These are phyloP conservation scores for Aradophagus sp. DNA, from an alignment of 1,140 invertebrate species.

Conservation along the genomic window DNA sequence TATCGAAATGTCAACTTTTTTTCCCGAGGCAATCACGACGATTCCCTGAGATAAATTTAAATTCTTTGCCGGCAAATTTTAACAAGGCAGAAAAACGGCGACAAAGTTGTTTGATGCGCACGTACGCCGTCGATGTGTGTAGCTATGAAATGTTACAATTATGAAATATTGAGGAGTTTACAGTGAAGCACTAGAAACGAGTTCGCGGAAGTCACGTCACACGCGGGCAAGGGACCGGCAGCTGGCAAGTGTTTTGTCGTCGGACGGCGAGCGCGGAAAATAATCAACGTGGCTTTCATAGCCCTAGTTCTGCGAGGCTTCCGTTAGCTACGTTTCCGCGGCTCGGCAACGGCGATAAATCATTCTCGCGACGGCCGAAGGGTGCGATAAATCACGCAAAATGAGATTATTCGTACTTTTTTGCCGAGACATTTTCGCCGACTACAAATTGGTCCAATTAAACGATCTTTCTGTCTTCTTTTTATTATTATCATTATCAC, in stretches of 20 bases:
- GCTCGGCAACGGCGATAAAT: conserved; percentile 39
- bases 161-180: conserved; percentile 36
- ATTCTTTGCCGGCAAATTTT: too few species aligned
- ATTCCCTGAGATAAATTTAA: too few species aligned
- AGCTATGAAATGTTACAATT: conserved; percentile 13
- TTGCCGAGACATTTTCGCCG: conserved; percentile 4
- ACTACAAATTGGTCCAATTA: conserved; percentile 29
- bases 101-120: conserved; percentile 22
- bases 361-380: conserved; percentile 28
- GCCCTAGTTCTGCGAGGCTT: conserved; percentile 34
- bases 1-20: too few species aligned
- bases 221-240: conserved; percentile 24
- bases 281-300: conserved; percentile 46
- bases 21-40: too few species aligned
- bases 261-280: conserved; percentile 27
- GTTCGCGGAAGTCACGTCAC: conserved; percentile 41
- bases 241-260: conserved; percentile 51
- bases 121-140: conserved; percentile 1
- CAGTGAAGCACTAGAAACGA: conserved; percentile 44
- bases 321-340: conserved; percentile 40
- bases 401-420: conserved; percentile 32
- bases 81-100: too few species aligned
- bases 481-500: too few species aligned
- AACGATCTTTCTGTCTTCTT: too few species aligned
- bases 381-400: conserved; percentile 38